Conservation (phyloP, 2,797 vertebrate species). For the Leptoclinus maculatus region DNA sequence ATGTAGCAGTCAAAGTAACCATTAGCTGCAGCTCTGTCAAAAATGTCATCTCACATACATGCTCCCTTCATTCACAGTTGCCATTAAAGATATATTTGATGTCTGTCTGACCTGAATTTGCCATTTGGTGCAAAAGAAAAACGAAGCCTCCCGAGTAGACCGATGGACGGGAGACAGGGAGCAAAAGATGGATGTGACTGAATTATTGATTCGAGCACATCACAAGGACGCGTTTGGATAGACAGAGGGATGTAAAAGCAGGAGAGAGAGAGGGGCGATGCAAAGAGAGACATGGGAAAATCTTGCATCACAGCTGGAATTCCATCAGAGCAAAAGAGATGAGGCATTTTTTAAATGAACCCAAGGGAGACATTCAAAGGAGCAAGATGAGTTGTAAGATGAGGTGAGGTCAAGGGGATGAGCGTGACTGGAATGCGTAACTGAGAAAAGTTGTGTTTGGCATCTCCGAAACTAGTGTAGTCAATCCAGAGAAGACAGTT, state of each 20-base stretch:
- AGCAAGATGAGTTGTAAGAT: constrained; percentile 44
- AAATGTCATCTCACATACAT: constrained; percentile 19
- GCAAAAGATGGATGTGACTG: constrained; percentile 63
- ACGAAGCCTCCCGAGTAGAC: constrained; percentile 28
- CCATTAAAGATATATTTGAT: constrained; percentile 42
- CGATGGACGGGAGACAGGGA: constrained; percentile 40
- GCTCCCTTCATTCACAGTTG: constrained; percentile 27
- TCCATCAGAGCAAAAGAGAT: constrained; percentile 52
- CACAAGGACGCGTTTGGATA: constrained; percentile 35
- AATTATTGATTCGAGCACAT: constrained; percentile 70
- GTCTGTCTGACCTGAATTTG: constrained; percentile 52
- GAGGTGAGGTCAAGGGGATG: constrained; percentile 49
- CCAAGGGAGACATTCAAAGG: constrained; percentile 41
- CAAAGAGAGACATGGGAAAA: constrained; percentile 45
- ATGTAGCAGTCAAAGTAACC: constrained; percentile 16
- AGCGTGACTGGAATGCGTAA: constrained; percentile 42
- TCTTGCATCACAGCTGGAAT: constrained; percentile 71
- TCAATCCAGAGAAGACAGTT: constrained; percentile 2
- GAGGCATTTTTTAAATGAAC: constrained; percentile 48
- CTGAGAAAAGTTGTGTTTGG: constrained; percentile 34
- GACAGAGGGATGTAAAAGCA: constrained; percentile 41
- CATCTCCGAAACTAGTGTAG: constrained; percentile 29
- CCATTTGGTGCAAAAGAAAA: constrained; percentile 32
- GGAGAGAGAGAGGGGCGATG: constrained; percentile 6
- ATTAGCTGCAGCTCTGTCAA: constrained; percentile 11